phyloP scores from a whole-genome alignment of 2,113 vertebrate species.

The Amphilophus citrinellus region DNA sequence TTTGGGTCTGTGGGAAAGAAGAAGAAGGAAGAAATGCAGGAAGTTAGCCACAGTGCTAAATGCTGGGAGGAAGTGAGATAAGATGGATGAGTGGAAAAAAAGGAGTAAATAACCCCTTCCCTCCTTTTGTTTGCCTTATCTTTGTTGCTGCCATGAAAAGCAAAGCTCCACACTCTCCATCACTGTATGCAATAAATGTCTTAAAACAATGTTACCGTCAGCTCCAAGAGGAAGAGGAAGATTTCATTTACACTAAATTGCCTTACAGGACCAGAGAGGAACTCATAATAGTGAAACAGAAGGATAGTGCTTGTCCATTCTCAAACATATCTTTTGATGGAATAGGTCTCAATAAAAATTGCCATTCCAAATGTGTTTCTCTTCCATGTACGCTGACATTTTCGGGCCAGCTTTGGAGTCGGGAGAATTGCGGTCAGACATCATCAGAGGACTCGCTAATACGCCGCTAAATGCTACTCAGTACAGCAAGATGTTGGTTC shows the following conservation, averaged over 20 bases:
- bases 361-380: slow-evolving; percentile 4
- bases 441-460: slow-evolving; percentile 23
- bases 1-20: slow-evolving; percentile 86
- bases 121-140: background rate
- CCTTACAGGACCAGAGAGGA: slow-evolving; percentile 15
- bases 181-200: slow-evolving; percentile 33
- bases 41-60: background rate
- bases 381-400: slow-evolving; percentile 38
- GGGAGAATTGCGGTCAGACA: slow-evolving; percentile 17
- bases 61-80: background rate
- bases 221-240: slow-evolving; percentile 20
- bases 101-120: slow-evolving; percentile 3
- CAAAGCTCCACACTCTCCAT: slow-evolving; percentile 19
- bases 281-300: slow-evolving; percentile 30
- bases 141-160: slow-evolving; percentile 14
- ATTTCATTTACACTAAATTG: slow-evolving; percentile 52
- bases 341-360: slow-evolving; percentile 19
- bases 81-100: background rate
- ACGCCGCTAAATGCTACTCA: slow-evolving; percentile 30
- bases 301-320: slow-evolving; percentile 15
- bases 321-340: background rate
- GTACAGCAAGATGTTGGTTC: background rate
- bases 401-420: slow-evolving; percentile 28
- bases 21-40: background rate
- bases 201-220: slow-evolving; percentile 37